Percentiles rank a stretch among this genome's conserved stretches.
These are phyloP conservation scores for Neolamprologus ventralis DNA, from an alignment of 2,113 vertebrate species.

Conservation along the genomic window DNA sequence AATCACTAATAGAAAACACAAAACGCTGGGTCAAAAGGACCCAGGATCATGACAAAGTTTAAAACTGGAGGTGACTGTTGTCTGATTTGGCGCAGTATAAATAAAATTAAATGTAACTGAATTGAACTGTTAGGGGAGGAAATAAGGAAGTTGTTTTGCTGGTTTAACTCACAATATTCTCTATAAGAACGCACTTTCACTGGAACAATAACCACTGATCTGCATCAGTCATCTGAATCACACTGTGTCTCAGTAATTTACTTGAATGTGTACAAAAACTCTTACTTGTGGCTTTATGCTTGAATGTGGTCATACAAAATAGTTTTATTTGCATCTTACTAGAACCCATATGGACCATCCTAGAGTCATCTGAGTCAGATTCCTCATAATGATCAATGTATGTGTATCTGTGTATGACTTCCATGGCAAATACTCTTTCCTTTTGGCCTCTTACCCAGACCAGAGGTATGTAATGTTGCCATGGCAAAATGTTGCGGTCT, in stretches of 20 bases:
- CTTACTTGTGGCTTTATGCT: background rate
- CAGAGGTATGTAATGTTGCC: conserved; percentile 72
- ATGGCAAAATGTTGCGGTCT: conserved; percentile 74
- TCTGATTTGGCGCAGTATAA: background rate
- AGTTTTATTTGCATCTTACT: conserved; percentile 43
- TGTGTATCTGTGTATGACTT: background rate
- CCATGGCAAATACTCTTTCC: conserved; percentile 79
- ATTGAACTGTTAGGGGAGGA: background rate
- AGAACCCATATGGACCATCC: conserved; percentile 67
- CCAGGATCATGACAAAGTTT: too few species aligned
- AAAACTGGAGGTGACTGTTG: background rate
- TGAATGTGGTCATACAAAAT: background rate
- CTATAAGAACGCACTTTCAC: background rate
- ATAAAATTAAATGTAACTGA: background rate
- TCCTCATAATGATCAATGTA: conserved; percentile 66
- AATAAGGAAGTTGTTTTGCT: background rate
- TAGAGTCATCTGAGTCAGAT: conserved; percentile 63
- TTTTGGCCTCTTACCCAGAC: conserved; percentile 65
- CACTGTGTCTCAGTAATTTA: background rate
- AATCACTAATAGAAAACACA: too few species aligned
- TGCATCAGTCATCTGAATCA: background rate
- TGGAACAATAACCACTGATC: background rate
- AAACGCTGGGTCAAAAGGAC: too few species aligned
- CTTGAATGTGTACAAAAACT: background rate
- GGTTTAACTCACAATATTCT: background rate